A percentile compares a stretch with the other conserved stretches of the same genome.
These are phyloP conservation scores for Dasysyrphus albostriatus DNA, from an alignment of 2,888 invertebrate genomes.

Conservation along the genomic window DNA sequence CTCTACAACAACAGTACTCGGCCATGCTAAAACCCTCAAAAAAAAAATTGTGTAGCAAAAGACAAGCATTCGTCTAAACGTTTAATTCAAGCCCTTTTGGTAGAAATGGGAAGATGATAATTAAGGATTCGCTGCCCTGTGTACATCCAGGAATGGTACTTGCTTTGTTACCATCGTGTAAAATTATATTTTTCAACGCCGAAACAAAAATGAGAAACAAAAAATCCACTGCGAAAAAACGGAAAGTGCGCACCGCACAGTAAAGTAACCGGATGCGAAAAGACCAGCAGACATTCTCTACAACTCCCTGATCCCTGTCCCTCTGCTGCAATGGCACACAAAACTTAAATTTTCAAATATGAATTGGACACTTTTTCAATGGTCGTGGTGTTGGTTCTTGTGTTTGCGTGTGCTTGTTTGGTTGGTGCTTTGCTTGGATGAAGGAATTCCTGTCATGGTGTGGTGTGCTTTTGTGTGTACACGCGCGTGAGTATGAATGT, in stretches of 20 bases:
- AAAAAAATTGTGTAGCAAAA: conserved; percentile 19
- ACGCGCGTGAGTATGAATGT: conserved; percentile 38
- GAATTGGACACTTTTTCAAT: conserved; percentile 54
- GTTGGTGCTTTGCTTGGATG: conserved; percentile 1
- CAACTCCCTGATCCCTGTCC: conserved; percentile 24
- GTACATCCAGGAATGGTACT: conserved; percentile 35
- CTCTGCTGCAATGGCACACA: conserved; percentile 43
- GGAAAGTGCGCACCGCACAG: conserved; percentile 36
- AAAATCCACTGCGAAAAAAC: conserved; percentile 32
- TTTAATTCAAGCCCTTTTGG: conserved; percentile 67
- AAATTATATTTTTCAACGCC: conserved; percentile 52
- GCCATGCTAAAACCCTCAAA: conserved; percentile 28
- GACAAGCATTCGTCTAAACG: conserved; percentile 58
- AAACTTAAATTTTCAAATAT: conserved; percentile 59
- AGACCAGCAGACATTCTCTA: conserved; percentile 51
- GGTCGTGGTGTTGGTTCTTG: conserved; percentile 6
- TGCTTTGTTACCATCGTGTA: conserved; percentile 57
- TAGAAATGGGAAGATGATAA: conserved; percentile 60
- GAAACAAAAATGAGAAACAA: conserved; percentile 43
- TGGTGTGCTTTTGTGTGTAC: conserved; percentile 19
- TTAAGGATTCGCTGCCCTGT: conserved; percentile 53
- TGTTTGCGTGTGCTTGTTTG: conserved; percentile 30
- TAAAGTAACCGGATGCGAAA: conserved; percentile 55
- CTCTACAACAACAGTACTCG: conserved; percentile 33
- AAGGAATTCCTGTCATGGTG: conserved; percentile 25